phyloP scores from a whole-genome alignment of 2,888 invertebrate species.

The Agrotis segetum region DNA sequence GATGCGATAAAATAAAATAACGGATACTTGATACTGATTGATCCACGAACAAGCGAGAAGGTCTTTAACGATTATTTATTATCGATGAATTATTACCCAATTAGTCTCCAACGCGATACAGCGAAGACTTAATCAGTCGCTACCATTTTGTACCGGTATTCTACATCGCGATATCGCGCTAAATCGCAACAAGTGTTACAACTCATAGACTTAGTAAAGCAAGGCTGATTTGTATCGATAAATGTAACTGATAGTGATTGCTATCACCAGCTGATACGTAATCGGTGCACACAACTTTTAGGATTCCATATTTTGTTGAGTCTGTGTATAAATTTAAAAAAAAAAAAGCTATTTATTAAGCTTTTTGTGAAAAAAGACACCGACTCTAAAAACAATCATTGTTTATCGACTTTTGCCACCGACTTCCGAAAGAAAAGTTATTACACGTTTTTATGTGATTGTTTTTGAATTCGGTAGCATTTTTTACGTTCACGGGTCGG shows the following conservation, averaged over 20 bases:
- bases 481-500: too few relatives aligned
- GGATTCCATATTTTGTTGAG: constrained; percentile 34
- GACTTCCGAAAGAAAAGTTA: too few relatives aligned
- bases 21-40: constrained; percentile 15
- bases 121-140: constrained; percentile 61
- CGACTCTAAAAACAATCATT: too few relatives aligned
- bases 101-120: constrained; percentile 50
- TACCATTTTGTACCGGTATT: constrained; percentile 58
- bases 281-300: constrained; percentile 59
- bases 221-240: constrained; percentile 66
- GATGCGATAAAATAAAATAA: constrained; percentile 15
- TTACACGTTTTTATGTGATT: too few relatives aligned
- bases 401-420: too few relatives aligned
- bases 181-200: constrained; percentile 63
- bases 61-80: constrained; percentile 22
- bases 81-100: constrained; percentile 44
- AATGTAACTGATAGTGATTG: constrained; percentile 62
- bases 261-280: constrained; percentile 63
- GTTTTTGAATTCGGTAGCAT: too few relatives aligned
- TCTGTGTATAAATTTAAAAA: constrained; percentile 15
- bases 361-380: too few relatives aligned
- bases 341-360: not conserved
- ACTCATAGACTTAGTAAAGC: constrained; percentile 63
- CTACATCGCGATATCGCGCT: constrained; percentile 54
- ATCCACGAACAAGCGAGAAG: constrained; percentile 8